Percentiles rank a stretch among this genome's conserved stretches.
These are phyloP conservation scores for Aphodius sticticus DNA, from an alignment of 2,888 invertebrate species.

Conservation along the genomic window DNA sequence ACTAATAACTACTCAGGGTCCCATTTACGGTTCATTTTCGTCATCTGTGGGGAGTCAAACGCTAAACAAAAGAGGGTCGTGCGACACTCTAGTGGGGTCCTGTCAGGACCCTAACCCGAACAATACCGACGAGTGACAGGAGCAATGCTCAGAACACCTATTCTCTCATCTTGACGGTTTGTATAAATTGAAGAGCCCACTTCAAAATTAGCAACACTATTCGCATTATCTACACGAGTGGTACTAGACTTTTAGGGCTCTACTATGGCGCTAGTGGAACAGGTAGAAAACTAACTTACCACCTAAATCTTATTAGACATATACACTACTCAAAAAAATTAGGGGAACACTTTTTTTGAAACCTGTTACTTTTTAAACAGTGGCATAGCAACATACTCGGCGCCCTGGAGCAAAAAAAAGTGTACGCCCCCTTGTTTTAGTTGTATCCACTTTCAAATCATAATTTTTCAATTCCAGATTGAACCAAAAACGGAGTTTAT, in stretches of 20 bases:
- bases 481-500: no score
- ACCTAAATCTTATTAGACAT: background rate
- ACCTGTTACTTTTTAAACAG: no score
- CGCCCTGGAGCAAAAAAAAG: no score
- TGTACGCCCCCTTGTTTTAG: no score
- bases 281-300: background rate
- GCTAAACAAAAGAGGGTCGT: background rate
- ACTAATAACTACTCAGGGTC: background rate
- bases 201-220: conserved; percentile 4
- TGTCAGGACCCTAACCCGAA: background rate
- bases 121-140: conserved; percentile 4
- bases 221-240: background rate
- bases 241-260: background rate
- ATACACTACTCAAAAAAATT: no score
- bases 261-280: background rate
- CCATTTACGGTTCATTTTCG: background rate
- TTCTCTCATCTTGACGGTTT: background rate
- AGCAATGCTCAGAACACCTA: background rate
- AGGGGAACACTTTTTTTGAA: no score
- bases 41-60: background rate
- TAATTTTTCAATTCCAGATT: no score
- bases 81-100: conserved; percentile 4
- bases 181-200: conserved; percentile 4
- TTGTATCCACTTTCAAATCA: no score
- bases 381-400: no score